phyloP scores from a whole-genome alignment of 2,888 invertebrate genomes.

The Drosophila stalkeri region DNA sequence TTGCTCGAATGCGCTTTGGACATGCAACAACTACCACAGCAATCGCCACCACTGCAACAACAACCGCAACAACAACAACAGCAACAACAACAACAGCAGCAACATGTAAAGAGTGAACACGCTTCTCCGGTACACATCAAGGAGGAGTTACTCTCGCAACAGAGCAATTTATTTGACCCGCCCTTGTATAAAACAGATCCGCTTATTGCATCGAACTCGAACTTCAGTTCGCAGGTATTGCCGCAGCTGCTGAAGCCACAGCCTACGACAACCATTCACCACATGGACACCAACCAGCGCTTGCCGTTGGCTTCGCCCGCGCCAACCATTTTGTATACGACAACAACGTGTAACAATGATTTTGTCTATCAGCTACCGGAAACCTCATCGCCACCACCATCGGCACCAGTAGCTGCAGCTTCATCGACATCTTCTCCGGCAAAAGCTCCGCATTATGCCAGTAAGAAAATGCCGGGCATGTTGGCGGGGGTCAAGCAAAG shows the following conservation, averaged over 20 bases:
- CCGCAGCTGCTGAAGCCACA: conserved; percentile 56
- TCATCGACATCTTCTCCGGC: conserved; percentile 29
- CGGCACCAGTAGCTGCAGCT: not conserved
- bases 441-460: conserved; percentile 53
- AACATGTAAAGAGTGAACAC: conserved; percentile 65
- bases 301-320: conserved; percentile 41
- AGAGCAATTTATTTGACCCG: conserved; percentile 41
- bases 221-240: conserved; percentile 32
- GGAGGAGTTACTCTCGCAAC: conserved; percentile 60
- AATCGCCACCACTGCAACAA: conserved; percentile 23
- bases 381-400: conserved; percentile 42
- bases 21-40: conserved; percentile 36
- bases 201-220: conserved; percentile 76
- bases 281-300: conserved; percentile 58
- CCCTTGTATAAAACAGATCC: conserved; percentile 80
- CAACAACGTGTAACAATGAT: conserved; percentile 34
- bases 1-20: conserved; percentile 64
- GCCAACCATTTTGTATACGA: conserved; percentile 62
- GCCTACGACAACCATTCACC: conserved; percentile 69
- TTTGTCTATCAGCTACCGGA: conserved; percentile 75
- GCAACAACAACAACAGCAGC: conserved; percentile 29
- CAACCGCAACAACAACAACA: conserved; percentile 9
- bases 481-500: conserved; percentile 82
- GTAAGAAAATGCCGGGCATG: conserved; percentile 56
- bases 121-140: conserved; percentile 66